Evolutionary conservation across 2,888 invertebrate species (phyloP).

Genomic region (Branchinecta sandiegonensis): DNA sequence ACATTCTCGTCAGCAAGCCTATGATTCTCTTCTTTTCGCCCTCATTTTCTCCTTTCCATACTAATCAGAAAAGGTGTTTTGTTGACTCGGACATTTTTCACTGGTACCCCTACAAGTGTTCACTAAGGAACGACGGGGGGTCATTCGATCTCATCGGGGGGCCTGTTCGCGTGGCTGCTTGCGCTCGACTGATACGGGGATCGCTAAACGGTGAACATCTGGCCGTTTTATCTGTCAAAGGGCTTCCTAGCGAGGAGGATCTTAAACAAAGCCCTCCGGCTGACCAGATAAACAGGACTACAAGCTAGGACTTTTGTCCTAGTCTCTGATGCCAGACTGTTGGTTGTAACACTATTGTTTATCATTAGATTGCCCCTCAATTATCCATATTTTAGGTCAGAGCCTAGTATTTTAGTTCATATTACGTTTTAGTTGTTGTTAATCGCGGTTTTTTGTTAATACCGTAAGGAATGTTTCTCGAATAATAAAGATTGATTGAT

Average conservation of each 20-base stretch:
- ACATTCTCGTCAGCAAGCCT: no score
- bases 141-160: conserved; percentile 15
- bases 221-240: background rate
- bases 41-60: conserved; percentile 13
- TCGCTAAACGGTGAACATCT: conserved; percentile 16
- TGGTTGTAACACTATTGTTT: no score
- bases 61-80: conserved; percentile 13
- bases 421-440: no score
- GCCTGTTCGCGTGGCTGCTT: conserved; percentile 17
- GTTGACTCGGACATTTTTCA: conserved; percentile 11
- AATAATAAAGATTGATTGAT: no score
- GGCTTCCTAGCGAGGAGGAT: background rate
- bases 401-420: no score
- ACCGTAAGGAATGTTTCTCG: no score
- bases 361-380: no score
- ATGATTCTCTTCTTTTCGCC: background rate
- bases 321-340: no score
- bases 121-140: conserved; percentile 12
- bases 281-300: no score
- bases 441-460: no score
- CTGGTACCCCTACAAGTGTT: conserved; percentile 6
- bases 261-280: background rate
- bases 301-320: no score
- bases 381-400: no score
- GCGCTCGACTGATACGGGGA: conserved; percentile 10